phyloP scores from a whole-genome alignment of 2,113 vertebrate genomes.

The Platysternon megacephalum region DNA sequence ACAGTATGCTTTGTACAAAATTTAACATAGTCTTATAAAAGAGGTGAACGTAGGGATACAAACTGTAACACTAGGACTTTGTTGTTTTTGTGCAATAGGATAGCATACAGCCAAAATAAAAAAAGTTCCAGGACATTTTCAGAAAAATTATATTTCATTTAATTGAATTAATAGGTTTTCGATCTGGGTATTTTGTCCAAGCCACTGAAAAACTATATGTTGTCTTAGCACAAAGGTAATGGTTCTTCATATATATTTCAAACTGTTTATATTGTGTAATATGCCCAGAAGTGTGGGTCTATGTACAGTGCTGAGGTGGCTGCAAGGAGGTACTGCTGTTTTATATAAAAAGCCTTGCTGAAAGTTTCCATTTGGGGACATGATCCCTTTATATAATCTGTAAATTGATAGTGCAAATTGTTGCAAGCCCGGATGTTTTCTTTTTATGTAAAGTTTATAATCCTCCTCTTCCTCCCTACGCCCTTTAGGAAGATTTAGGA shows the following conservation, averaged over 20 bases:
- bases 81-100: neutral
- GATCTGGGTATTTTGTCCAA: neutral
- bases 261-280: neutral
- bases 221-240: neutral
- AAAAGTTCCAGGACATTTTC: neutral
- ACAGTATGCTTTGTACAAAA: too few species aligned
- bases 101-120: neutral
- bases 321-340: too few species aligned
- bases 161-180: constrained; percentile 31
- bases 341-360: neutral
- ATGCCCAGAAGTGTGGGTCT: neutral
- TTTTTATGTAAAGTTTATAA: too few species aligned
- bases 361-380: neutral
- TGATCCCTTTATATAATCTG: too few species aligned
- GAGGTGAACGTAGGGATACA: too few species aligned
- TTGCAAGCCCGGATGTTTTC: too few species aligned
- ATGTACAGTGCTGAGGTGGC: too few species aligned
- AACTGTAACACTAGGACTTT: neutral
- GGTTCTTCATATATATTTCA: neutral
- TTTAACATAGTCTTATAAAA: too few species aligned
- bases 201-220: neutral
- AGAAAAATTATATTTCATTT: constrained; percentile 19
- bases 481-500: too few species aligned
- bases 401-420: too few species aligned
- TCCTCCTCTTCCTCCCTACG: too few species aligned